Evolutionary conservation across 2,113 vertebrate species (phyloP), one percentile per base, ranked within the genome.

Genomic region (Martes martes): DNA sequence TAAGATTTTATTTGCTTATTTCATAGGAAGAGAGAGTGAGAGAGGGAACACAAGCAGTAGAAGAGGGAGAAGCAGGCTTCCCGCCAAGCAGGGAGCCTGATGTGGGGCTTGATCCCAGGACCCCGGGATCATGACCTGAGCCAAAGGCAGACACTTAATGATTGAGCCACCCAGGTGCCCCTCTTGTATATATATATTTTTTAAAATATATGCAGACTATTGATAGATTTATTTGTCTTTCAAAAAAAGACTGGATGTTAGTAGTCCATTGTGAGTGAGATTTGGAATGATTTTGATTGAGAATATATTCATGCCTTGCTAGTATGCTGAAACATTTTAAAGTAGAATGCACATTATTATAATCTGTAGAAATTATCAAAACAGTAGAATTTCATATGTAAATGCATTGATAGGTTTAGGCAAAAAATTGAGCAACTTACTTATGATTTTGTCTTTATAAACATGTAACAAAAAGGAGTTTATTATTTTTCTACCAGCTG

Each of bases 401-500:
- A 55, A 59, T n/a, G 45, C 55, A 45, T 59, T 57, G 11, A 71
- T 71, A 69, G 2, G 19, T 15, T 55, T 59, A 81, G 23, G 24
- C 65, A 36, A 16, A 61, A 88, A 71, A 23, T 36, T 81, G 50
- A 71, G 1, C 11, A 36, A 10, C 4, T 80, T 19, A 52, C 19
- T 45, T 55, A 81, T 16, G 23, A 47, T 81, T 47, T 50, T 47
- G 28, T 50, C 42, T 33, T 90, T 82, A 74, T 47, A 59, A 31
- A 50, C 14, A 50, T 63, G 18, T 36, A 61, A 71, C 92, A 95
- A 83, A 97, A 97, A 95, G 94, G 94, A 97, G 84, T 95, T 84
- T 23, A n/a, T 96, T 97, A 90, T 96, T 98, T 97, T 94, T 97
- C 94, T 98, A 98, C 96, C 95, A 98, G 97, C 71, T 3, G 57